These are phyloP conservation scores for Geotrupes spiniger DNA, from an alignment of 2,888 invertebrate genomes.

Conservation along the genomic window DNA sequence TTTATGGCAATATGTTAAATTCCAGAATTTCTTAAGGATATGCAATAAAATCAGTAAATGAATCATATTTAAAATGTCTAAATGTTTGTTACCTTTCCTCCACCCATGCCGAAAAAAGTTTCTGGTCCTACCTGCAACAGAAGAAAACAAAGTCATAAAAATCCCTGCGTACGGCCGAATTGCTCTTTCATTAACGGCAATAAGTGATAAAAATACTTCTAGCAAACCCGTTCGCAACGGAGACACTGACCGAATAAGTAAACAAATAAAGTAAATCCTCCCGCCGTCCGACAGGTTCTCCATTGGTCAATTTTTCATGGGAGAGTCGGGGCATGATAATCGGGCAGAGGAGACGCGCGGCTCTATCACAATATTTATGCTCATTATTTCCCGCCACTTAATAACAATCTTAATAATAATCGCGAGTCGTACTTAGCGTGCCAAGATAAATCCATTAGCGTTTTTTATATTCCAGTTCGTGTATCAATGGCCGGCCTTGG, in stretches of 20 bases:
- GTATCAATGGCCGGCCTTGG: neutral
- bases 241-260: neutral
- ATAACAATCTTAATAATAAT: conserved; percentile 12
- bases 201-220: neutral
- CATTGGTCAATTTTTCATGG: neutral
- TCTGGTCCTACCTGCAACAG: conserved; percentile 1
- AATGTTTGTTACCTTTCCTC: neutral
- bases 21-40: too few relatives aligned
- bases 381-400: conserved; percentile 5
- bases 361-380: conserved; percentile 7
- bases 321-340: neutral
- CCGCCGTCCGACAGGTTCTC: neutral
- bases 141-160: conserved; percentile 3
- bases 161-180: neutral
- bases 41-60: too few relatives aligned
- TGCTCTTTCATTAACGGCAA: neutral
- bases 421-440: conserved; percentile 7
- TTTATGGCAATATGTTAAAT: too few relatives aligned
- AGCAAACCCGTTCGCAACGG: neutral
- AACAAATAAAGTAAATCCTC: neutral
- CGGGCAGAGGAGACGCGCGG: neutral
- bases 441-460: conserved; percentile 2
- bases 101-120: neutral
- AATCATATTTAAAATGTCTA: too few relatives aligned
- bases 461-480: conserved; percentile 2